A percentile compares a stretch with the other conserved stretches of the same genome.
Conservation (phyloP, 1,140 invertebrate species). For the Conus ventricosus region DNA sequence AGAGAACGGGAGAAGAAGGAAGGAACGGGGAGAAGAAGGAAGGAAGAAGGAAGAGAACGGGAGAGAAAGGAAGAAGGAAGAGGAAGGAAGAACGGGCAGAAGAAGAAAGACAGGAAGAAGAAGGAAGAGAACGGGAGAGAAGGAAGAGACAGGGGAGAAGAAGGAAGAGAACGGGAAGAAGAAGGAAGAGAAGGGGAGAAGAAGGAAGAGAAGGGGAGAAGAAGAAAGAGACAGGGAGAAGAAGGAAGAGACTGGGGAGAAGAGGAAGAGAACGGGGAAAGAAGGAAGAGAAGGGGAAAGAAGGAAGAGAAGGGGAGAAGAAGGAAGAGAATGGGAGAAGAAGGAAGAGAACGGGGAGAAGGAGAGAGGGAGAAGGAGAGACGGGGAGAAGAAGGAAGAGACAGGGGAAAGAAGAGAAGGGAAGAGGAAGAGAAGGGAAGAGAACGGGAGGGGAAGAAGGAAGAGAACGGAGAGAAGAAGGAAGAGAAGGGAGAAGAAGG, state of each 20-base stretch:
- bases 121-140: no score
- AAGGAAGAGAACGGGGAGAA: neutral
- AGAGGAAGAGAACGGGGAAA: neutral
- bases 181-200: neutral
- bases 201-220: neutral
- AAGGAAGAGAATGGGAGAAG: neutral
- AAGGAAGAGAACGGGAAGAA: neutral
- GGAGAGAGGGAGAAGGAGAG: neutral
- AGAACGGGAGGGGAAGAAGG: neutral
- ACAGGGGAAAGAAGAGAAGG: neutral
- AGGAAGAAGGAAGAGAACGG: constrained; percentile 8
- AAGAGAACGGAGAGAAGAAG: neutral
- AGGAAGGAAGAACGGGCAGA: neutral
- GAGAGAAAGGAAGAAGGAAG: constrained; percentile 12
- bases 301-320: neutral
- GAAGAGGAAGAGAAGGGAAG: neutral
- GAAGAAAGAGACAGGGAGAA: neutral
- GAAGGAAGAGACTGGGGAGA: neutral
- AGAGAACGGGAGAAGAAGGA: neutral
- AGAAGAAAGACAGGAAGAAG: no score
- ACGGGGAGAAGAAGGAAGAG: neutral
- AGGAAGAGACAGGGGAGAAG: neutral
- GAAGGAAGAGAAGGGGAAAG: neutral
- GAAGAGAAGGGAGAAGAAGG: neutral
- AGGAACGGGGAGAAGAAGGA: constrained; percentile 9